A percentile compares a stretch with the other conserved stretches of the same genome.
Evolutionary conservation across 2,113 vertebrate species (phyloP).

Genomic region (Parus major): DNA sequence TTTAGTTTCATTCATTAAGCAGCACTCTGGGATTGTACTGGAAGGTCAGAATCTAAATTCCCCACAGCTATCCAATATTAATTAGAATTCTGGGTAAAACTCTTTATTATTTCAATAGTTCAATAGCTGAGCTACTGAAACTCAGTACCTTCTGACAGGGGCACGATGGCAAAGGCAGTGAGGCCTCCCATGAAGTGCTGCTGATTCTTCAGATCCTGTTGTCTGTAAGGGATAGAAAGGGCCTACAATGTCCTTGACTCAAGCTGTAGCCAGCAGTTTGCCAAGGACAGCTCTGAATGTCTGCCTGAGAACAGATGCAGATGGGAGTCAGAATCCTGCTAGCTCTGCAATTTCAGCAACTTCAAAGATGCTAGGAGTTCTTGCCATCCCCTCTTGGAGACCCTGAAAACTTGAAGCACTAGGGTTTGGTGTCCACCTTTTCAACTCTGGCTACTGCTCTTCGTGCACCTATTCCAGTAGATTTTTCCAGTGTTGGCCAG

Average conservation of each 20-base stretch:
- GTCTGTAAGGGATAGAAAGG: rapidly evolving
- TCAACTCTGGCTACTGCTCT: neutral
- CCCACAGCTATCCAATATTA: neutral
- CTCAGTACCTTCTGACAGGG: neutral
- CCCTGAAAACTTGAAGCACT: neutral
- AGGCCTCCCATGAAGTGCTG: neutral
- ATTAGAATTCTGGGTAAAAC: neutral
- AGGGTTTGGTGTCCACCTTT: neutral
- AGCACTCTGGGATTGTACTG: neutral
- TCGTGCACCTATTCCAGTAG: neutral
- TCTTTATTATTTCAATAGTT: neutral
- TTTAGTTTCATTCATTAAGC: neutral
- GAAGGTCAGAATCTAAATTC: neutral
- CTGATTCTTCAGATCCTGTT: neutral
- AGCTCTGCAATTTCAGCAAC: neutral
- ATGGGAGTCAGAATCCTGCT: neutral
- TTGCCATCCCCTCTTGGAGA: neutral
- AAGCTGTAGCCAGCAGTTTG: neutral
- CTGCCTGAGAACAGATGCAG: neutral
- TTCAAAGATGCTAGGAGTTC: neutral
- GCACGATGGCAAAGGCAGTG: neutral
- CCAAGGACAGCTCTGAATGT: neutral
- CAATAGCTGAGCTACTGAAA: neutral
- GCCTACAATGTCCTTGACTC: neutral
- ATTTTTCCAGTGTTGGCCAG: neutral